phyloP scores from a whole-genome alignment of 2,888 invertebrate species.

The Leptopilina myrica region DNA sequence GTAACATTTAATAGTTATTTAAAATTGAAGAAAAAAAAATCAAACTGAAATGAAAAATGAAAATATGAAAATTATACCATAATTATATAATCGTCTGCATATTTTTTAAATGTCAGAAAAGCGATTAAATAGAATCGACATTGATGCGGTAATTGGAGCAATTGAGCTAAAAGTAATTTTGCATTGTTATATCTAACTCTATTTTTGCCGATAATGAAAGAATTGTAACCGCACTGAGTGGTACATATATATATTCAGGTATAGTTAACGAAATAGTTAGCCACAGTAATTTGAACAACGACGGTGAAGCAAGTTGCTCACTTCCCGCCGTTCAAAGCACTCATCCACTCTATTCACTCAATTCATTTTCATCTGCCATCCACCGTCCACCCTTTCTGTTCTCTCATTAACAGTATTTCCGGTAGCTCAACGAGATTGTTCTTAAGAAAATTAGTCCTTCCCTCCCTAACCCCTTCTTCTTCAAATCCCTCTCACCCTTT shows the following conservation, averaged over 20 bases:
- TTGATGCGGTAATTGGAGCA: no score
- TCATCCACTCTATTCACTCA: slow-evolving; percentile 72
- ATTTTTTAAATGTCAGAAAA: no score
- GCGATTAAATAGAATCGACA: no score
- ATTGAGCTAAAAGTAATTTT: no score
- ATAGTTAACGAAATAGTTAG: slow-evolving; percentile 41
- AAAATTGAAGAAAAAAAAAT: no score
- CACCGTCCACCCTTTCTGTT: slow-evolving; percentile 70
- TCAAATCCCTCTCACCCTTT: no score
- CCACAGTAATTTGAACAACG: slow-evolving; percentile 53
- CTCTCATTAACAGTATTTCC: slow-evolving; percentile 74
- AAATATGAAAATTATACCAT: no score
- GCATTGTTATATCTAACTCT: neutral
- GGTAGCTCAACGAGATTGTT: slow-evolving; percentile 65
- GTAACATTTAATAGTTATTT: no score
- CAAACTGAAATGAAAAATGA: no score
- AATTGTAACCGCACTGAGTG: neutral
- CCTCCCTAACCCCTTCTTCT: no score
- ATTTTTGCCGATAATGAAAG: slow-evolving; percentile 25
- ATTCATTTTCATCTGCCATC: slow-evolving; percentile 76
- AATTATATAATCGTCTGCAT: no score
- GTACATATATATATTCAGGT: slow-evolving; percentile 25
- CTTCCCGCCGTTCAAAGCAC: slow-evolving; percentile 75
- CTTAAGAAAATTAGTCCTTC: slow-evolving; percentile 68
- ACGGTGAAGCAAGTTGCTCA: slow-evolving; percentile 69